A percentile compares a stretch with the other conserved stretches of the same genome.
Evolutionary conservation across 1,140 invertebrate species (phyloP).

Genomic region (Notospermus geniculatus): DNA sequence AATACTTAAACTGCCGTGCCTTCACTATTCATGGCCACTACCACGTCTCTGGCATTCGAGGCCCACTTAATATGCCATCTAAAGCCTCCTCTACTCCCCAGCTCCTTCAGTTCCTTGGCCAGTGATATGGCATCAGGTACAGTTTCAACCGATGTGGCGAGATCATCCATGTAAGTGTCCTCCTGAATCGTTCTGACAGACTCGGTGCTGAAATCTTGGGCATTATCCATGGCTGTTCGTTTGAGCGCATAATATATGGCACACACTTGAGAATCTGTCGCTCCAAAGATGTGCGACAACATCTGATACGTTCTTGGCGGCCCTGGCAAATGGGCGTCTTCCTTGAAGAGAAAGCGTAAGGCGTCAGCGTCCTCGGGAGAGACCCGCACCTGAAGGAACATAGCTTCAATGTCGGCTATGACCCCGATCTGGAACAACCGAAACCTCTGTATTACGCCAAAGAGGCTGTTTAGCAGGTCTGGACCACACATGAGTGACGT

Average conservation of each 20-base stretch:
- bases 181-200: no score
- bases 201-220: no score
- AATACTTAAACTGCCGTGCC: no score
- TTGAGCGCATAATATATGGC: not conserved
- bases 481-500: not conserved
- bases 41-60: no score
- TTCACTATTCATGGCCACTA: no score
- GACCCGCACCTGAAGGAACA: not conserved
- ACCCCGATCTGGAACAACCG: not conserved
- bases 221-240: not conserved
- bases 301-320: not conserved
- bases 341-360: not conserved
- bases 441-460: not conserved
- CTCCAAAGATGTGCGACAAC: not conserved
- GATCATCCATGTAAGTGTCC: no score
- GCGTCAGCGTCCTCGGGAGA: not conserved
- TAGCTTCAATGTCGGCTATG: not conserved
- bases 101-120: no score
- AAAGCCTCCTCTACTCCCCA: no score
- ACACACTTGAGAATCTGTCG: not conserved
- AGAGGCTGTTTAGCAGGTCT: slow-evolving; percentile 38
- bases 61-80: no score
- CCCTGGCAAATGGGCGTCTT: not conserved
- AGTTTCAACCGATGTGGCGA: no score
- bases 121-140: no score